These are phyloP conservation scores for Coccyzus lansbergi DNA, from an alignment of 2,797 vertebrate species.

Conservation along the genomic window DNA sequence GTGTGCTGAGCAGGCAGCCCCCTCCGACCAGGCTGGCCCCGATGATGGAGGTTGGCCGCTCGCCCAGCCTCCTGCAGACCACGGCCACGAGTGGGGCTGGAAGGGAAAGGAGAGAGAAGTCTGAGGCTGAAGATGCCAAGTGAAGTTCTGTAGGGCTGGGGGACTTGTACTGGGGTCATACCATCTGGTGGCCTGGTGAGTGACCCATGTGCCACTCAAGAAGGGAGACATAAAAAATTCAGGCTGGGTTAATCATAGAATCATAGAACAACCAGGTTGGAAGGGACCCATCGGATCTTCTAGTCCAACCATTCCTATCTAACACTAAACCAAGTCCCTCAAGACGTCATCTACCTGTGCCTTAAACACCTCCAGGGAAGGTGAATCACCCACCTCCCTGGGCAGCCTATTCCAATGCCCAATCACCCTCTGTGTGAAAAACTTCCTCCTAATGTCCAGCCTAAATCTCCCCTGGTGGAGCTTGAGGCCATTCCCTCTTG, in stretches of 20 bases:
- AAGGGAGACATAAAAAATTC: fast-evolving
- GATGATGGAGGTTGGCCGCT: conserved; percentile 80
- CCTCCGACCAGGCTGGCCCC: conserved; percentile 84
- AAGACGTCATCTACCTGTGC: too few species aligned
- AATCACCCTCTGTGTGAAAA: too few species aligned
- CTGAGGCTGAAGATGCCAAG: fast-evolving
- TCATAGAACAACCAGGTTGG: too few species aligned
- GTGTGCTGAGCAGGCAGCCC: conserved; percentile 90
- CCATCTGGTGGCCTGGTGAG: fast-evolving
- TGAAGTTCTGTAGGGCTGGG: neutral
- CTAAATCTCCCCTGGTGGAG: too few species aligned
- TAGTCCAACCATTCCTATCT: too few species aligned
- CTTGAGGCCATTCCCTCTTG: too few species aligned
- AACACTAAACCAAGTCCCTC: too few species aligned
- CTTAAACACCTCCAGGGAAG: too few species aligned
- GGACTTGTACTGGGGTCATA: fast-evolving
- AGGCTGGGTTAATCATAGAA: neutral
- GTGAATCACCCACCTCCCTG: too few species aligned
- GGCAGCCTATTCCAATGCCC: too few species aligned
- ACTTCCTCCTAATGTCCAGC: too few species aligned
- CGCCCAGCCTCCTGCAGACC: conserved; percentile 82
- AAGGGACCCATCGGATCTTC: too few species aligned
- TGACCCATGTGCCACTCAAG: fast-evolving
- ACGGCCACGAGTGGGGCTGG: conserved; percentile 84
- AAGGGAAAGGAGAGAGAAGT: neutral